A percentile compares a stretch with the other conserved stretches of the same genome.
Evolutionary conservation across 2,888 invertebrate genomes (phyloP).

Genomic region (Laothoe populi): DNA sequence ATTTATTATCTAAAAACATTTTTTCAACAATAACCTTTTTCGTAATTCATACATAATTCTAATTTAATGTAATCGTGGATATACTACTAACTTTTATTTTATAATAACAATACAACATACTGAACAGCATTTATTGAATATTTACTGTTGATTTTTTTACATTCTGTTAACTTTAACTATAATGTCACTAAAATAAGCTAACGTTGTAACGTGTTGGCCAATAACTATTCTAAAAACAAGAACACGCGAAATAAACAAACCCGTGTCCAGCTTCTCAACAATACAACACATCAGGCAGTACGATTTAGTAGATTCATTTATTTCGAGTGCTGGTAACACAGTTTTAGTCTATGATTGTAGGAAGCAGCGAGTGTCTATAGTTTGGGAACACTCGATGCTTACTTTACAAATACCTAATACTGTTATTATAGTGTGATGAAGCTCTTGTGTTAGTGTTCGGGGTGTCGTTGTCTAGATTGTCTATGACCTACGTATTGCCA

Average conservation of each 20-base stretch:
- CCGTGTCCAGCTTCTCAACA: slow-evolving; percentile 41
- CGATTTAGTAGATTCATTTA: slow-evolving; percentile 15
- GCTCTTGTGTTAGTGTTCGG: slow-evolving; percentile 75
- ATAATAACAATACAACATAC: slow-evolving; percentile 80
- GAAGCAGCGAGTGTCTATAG: slow-evolving; percentile 17
- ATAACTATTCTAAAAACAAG: slow-evolving; percentile 49
- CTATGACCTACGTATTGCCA: slow-evolving; percentile 48
- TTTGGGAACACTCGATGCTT: slow-evolving; percentile 10
- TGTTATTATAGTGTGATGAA: slow-evolving; percentile 62
- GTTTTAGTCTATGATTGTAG: slow-evolving; percentile 13
- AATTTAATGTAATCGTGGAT: slow-evolving; percentile 63
- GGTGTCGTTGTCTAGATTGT: slow-evolving; percentile 80
- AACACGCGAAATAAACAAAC: slow-evolving; percentile 42
- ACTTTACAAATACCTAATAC: slow-evolving; percentile 42
- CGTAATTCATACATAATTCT: slow-evolving; percentile 75
- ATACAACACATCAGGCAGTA: slow-evolving; percentile 28
- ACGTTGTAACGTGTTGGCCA: slow-evolving; percentile 67
- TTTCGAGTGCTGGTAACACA: slow-evolving; percentile 20
- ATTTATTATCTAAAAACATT: slow-evolving; percentile 81
- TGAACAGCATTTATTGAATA: slow-evolving; percentile 66
- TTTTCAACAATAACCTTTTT: slow-evolving; percentile 82
- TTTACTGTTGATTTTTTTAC: slow-evolving; percentile 61
- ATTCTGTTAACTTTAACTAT: slow-evolving; percentile 73
- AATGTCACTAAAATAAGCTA: slow-evolving; percentile 84
- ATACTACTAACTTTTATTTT: slow-evolving; percentile 74